A percentile compares a stretch with the other conserved stretches of the same genome.
Evolutionary conservation across 2,888 invertebrate species (phyloP).

Genomic region (Cosmorhoe ocellata): DNA sequence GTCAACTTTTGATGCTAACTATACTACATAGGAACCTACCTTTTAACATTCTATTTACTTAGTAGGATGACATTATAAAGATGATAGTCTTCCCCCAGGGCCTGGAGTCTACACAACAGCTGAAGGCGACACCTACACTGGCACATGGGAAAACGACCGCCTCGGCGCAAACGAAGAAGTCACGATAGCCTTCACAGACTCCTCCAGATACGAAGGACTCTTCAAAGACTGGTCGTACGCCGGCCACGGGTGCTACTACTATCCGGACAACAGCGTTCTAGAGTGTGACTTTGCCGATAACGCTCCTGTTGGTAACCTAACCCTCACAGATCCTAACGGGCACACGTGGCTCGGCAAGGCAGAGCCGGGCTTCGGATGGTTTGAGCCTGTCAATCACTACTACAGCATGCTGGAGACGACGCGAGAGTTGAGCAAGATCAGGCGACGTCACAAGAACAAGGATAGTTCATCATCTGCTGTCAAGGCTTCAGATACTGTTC

Average conservation of each 20-base stretch:
- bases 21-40: too few relatives aligned
- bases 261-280: slow-evolving; percentile 76
- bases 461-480: not conserved
- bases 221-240: slow-evolving; percentile 73
- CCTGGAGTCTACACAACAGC: slow-evolving; percentile 81
- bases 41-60: too few relatives aligned
- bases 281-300: slow-evolving; percentile 76
- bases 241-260: slow-evolving; percentile 73
- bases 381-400: slow-evolving; percentile 69
- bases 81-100: too few relatives aligned
- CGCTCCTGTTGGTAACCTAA: slow-evolving; percentile 67
- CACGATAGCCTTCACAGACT: slow-evolving; percentile 67
- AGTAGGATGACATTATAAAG: too few relatives aligned
- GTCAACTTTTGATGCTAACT: too few relatives aligned
- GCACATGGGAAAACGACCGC: slow-evolving; percentile 80
- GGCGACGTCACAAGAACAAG: slow-evolving; percentile 20
- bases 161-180: slow-evolving; percentile 60
- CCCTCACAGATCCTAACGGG: slow-evolving; percentile 76
- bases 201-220: slow-evolving; percentile 74
- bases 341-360: slow-evolving; percentile 78
- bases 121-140: slow-evolving; percentile 82
- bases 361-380: slow-evolving; percentile 64
- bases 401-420: slow-evolving; percentile 60
- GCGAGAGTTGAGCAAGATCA: slow-evolving; percentile 34
- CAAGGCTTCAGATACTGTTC: not conserved